Percentiles rank a stretch among this genome's conserved stretches.
phyloP scores from a whole-genome alignment of 2,113 vertebrate species.

The Podarcis raffonei region DNA sequence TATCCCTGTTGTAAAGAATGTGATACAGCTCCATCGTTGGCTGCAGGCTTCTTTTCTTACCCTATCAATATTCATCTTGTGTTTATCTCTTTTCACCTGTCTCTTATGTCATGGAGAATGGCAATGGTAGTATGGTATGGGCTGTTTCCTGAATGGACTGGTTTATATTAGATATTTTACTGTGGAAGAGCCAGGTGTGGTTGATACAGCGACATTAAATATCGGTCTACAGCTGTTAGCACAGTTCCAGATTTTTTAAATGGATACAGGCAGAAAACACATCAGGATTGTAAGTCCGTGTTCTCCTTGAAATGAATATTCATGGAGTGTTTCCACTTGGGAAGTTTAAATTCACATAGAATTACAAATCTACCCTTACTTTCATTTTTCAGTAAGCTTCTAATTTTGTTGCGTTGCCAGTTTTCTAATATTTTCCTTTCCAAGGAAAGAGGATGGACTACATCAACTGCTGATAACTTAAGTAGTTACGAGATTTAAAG shows the following conservation, averaged over 20 bases:
- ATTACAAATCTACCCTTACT: not conserved
- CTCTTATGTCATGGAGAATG: not conserved
- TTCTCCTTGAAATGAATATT: slow-evolving; percentile 35
- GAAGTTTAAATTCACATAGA: slow-evolving; percentile 7
- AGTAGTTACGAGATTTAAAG: slow-evolving; percentile 16
- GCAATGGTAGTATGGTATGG: not conserved
- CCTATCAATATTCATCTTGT: not conserved
- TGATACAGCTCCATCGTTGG: not conserved
- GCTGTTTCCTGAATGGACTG: not conserved
- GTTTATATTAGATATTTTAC: not conserved
- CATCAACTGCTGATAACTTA: slow-evolving; percentile 23
- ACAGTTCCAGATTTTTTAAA: slow-evolving; percentile 6
- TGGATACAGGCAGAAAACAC: not conserved
- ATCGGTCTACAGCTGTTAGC: not conserved
- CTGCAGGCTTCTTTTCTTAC: not conserved
- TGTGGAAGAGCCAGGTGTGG: not conserved
- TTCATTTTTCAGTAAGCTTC: slow-evolving; percentile 15
- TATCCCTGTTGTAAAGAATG: not conserved
- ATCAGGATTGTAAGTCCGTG: not conserved
- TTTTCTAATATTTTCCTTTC: slow-evolving; percentile 39
- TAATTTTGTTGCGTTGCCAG: slow-evolving; percentile 26
- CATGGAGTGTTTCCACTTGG: not conserved
- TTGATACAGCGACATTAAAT: not conserved
- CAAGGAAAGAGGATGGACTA: not conserved
- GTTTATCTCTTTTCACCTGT: not conserved